These are phyloP conservation scores for Solen grandis DNA, from an alignment of 1,140 invertebrate genomes.

Conservation along the genomic window DNA sequence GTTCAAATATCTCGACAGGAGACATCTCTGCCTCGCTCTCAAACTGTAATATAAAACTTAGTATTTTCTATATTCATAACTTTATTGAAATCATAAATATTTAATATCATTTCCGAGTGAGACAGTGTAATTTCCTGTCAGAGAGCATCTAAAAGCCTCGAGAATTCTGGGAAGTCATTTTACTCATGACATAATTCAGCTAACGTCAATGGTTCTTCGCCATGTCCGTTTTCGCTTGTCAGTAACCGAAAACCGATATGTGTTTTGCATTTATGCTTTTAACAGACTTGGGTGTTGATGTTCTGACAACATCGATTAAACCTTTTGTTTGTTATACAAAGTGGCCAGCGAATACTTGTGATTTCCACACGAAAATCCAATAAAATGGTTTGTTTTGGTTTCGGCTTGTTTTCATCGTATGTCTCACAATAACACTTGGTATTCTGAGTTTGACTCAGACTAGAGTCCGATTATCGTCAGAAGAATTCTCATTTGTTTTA, in stretches of 20 bases:
- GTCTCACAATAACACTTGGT: no score
- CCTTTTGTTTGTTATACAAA: no score
- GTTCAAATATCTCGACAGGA: no score
- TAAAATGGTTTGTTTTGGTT: no score
- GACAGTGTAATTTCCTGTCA: slow-evolving; percentile 41
- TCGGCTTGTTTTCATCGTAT: no score
- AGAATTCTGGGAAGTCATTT: slow-evolving; percentile 30
- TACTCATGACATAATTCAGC: slow-evolving; percentile 49
- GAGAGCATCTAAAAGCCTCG: slow-evolving; percentile 7
- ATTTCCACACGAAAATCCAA: no score
- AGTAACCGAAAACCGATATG: slow-evolving; percentile 35
- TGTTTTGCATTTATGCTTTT: slow-evolving; percentile 34
- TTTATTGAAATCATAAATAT: slow-evolving; percentile 53
- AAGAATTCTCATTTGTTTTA: no score
- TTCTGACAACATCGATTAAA: no score
- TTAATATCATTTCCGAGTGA: slow-evolving; percentile 38
- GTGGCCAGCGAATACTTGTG: no score
- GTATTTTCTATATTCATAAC: slow-evolving; percentile 37
- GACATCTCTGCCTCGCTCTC: no score
- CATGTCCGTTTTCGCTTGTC: slow-evolving; percentile 52
- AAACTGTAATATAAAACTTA: slow-evolving; percentile 23
- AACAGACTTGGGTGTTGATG: slow-evolving; percentile 9
- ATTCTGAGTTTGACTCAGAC: no score
- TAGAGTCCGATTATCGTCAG: no score
- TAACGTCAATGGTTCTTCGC: slow-evolving; percentile 33